These are phyloP conservation scores for Calliphora vicina DNA, from an alignment of 1,140 invertebrate species.

Conservation along the genomic window DNA sequence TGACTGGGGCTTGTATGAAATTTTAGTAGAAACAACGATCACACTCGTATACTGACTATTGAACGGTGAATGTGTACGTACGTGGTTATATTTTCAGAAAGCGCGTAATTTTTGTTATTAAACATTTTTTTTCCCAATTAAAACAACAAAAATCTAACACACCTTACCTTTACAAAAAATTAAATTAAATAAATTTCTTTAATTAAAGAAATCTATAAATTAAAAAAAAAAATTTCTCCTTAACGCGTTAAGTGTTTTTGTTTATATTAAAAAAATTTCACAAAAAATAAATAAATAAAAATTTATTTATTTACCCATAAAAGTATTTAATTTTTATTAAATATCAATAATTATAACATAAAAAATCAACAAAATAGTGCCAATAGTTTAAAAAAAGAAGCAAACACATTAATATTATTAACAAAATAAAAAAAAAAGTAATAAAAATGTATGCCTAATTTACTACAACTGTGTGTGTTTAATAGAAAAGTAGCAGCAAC, in stretches of 20 bases:
- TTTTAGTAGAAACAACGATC: slow-evolving; percentile 62
- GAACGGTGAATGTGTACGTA: slow-evolving; percentile 52
- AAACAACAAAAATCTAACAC: no score
- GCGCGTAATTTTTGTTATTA: slow-evolving; percentile 12
- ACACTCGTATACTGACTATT: slow-evolving; percentile 52
- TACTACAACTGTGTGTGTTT: neutral
- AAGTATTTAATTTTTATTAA: no score
- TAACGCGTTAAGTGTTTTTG: no score
- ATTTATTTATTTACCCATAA: no score
- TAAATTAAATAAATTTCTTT: no score
- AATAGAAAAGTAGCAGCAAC: neutral
- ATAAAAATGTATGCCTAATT: neutral
- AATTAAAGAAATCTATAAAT: no score
- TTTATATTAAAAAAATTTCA: no score
- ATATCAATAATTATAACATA: neutral
- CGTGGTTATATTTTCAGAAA: slow-evolving; percentile 5
- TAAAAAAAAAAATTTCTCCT: no score
- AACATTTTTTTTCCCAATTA: no score
- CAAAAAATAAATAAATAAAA: no score
- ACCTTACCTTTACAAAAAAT: no score
- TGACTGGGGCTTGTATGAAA: slow-evolving; percentile 27
- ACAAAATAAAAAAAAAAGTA: neutral
- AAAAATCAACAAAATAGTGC: neutral
- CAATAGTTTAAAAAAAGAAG: neutral
- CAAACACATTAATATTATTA: no score